Evolutionary conservation across 2,113 vertebrate genomes (phyloP).

Genomic region (Spizaetus ornatus): DNA sequence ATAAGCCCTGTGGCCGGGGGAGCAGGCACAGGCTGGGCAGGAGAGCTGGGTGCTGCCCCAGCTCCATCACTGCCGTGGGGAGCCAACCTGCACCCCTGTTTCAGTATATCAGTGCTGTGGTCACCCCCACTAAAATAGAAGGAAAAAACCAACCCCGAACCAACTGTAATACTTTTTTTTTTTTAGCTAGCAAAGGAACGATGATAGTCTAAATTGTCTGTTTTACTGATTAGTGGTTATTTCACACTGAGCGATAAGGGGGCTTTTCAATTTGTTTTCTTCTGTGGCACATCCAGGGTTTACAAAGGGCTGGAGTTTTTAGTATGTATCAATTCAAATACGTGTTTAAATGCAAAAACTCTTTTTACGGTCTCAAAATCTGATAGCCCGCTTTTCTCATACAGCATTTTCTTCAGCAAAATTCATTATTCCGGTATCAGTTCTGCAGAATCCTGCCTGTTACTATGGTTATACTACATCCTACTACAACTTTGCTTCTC

Average conservation of each 20-base stretch:
- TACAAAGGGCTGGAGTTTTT: not conserved
- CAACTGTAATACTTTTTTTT: too few species aligned
- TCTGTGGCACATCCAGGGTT: not conserved
- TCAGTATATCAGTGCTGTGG: not conserved
- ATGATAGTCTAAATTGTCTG: not conserved
- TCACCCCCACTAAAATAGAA: not conserved
- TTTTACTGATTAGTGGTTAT: not conserved
- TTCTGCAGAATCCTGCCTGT: not conserved
- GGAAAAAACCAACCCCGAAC: not conserved
- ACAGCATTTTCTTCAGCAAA: not conserved
- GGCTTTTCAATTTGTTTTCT: not conserved
- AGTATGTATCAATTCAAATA: not conserved
- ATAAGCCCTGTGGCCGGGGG: fast-evolving
- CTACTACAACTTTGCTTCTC: not conserved
- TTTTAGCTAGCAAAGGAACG: not conserved
- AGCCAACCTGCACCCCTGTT: not conserved
- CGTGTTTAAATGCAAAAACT: not conserved
- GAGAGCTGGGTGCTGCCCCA: not conserved
- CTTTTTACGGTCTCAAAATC: not conserved
- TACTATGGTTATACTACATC: not conserved
- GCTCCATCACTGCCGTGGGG: not conserved
- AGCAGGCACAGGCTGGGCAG: fast-evolving
- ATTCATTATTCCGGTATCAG: not conserved
- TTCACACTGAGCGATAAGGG: not conserved
- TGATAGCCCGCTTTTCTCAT: not conserved